Evolutionary conservation across 64 coral and sea anemone genomes (phyloP).

Genomic region (Cladopsammia gracilis): DNA sequence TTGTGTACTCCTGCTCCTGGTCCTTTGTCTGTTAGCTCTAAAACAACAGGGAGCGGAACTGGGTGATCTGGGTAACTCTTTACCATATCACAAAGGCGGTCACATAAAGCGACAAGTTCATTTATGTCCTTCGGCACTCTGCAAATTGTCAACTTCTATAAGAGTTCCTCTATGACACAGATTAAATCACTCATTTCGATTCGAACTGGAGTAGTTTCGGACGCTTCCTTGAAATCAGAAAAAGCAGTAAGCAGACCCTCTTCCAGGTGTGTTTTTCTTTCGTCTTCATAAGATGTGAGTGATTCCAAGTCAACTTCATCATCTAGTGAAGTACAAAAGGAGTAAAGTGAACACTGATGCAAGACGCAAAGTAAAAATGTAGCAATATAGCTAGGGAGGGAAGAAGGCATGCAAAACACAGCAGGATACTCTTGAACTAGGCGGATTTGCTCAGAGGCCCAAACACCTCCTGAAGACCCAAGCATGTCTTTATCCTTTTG

Average conservation of each 20-base stretch:
- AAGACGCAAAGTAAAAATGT: conserved; percentile 37
- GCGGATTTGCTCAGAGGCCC: conserved; percentile 63
- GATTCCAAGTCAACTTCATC: conserved; percentile 64
- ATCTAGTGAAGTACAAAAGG: conserved; percentile 64
- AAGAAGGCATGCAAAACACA: conserved; percentile 50
- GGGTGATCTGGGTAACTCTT: conserved; percentile 35
- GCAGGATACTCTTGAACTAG: conserved; percentile 57
- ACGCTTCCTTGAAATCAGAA: conserved; percentile 54
- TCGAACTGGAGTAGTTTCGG: conserved; percentile 25
- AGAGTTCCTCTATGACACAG: conserved; percentile 44
- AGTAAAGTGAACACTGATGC: conserved; percentile 45
- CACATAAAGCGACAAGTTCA: conserved; percentile 46
- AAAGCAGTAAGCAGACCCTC: conserved; percentile 29
- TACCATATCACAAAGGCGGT: conserved; percentile 35
- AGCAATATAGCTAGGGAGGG: conserved; percentile 22
- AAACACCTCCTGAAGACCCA: conserved; percentile 60
- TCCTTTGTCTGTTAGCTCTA: conserved; percentile 54
- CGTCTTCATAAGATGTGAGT: conserved; percentile 49
- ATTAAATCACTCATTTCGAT: conserved; percentile 57
- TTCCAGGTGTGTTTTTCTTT: conserved; percentile 56
- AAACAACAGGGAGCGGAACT: conserved; percentile 10
- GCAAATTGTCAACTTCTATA: conserved; percentile 42
- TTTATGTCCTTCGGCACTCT: conserved; percentile 42
- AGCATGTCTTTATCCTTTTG: conserved; percentile 63
- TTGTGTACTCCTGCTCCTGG: conserved; percentile 54